These are phyloP conservation scores for Cyclura pinguis DNA, from an alignment of 2,797 vertebrate species.

Conservation along the genomic window DNA sequence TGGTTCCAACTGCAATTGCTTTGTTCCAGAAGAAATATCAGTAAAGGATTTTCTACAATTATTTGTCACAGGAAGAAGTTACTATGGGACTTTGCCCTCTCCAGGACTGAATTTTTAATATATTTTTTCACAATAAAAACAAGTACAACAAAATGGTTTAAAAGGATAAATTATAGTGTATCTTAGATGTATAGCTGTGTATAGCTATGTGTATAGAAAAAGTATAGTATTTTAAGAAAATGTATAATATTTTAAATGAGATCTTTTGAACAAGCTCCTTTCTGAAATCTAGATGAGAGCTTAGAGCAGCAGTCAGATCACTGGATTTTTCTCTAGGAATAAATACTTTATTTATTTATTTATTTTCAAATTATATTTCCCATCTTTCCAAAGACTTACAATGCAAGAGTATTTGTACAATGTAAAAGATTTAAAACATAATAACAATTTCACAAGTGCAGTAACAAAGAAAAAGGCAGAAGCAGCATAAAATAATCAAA, in stretches of 20 bases:
- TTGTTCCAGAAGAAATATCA: too few relatives aligned
- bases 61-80: too few relatives aligned
- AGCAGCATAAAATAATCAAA: too few relatives aligned
- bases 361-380: not conserved
- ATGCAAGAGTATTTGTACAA: not conserved
- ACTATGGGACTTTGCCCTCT: too few relatives aligned
- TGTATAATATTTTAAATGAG: not conserved
- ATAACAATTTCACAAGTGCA: not conserved
- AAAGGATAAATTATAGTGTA: too few relatives aligned
- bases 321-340: not conserved
- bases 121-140: too few relatives aligned
- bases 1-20: too few relatives aligned
- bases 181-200: too few relatives aligned
- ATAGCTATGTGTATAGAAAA: not conserved
- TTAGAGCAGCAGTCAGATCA: not conserved
- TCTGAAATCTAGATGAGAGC: not conserved
- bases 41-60: too few relatives aligned
- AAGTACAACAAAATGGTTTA: too few relatives aligned
- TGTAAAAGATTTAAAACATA: not conserved
- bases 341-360: not conserved
- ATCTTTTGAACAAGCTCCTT: not conserved
- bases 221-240: not conserved
- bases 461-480: not conserved
- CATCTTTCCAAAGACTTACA: not conserved
- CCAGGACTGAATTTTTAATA: too few relatives aligned